phyloP scores from a whole-genome alignment of 2,888 invertebrate species.

The Tenthredo amoena region DNA sequence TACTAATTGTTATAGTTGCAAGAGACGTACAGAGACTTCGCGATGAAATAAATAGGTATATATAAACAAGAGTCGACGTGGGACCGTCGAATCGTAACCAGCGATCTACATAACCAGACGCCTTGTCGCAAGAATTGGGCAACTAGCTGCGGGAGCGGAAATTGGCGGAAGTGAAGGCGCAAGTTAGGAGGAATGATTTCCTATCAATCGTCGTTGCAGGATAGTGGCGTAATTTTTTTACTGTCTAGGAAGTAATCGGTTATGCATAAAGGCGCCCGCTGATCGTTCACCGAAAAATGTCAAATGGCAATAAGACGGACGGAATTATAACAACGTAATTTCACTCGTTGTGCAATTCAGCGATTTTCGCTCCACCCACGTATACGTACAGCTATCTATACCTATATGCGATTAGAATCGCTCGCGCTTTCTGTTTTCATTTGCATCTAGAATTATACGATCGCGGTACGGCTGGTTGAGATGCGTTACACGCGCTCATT shows the following conservation, averaged over 20 bases:
- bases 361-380: background rate
- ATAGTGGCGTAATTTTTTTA: conserved; percentile 60
- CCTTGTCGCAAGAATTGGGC: conserved; percentile 45
- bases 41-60: background rate
- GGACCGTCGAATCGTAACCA: conserved; percentile 44
- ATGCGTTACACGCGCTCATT: conserved; percentile 23
- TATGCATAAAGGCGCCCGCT: conserved; percentile 55
- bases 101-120: conserved; percentile 44
- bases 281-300: background rate
- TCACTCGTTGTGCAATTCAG: conserved; percentile 61
- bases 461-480: background rate
- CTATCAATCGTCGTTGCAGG: background rate
- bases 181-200: background rate
- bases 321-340: conserved; percentile 56
- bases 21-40: background rate
- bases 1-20: background rate
- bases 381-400: background rate
- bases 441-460: conserved; percentile 5
- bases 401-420: conserved; percentile 10
- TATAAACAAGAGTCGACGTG: background rate
- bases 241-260: conserved; percentile 67
- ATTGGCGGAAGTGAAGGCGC: conserved; percentile 32
- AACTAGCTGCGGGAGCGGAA: background rate
- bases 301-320: background rate
- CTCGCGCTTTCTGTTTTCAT: conserved; percentile 47